Evolutionary conservation across 2,888 invertebrate genomes (phyloP), one percentile per base, ranked within the genome.

Genomic region (Leptinotarsa haldemani): DNA sequence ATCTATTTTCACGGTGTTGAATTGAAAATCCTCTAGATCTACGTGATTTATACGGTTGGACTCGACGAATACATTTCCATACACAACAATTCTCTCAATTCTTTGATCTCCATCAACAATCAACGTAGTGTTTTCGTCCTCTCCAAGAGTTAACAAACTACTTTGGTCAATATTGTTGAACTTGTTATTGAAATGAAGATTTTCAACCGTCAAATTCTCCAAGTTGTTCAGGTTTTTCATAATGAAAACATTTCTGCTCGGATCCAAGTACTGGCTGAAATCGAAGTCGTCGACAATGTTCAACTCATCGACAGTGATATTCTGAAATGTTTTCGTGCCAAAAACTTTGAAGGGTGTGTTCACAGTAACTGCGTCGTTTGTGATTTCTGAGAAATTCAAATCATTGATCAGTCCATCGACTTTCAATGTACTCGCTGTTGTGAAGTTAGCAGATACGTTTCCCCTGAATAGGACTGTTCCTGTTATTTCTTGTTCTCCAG

Each of bases 131-230:
- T 79, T 81, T 25, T 81, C 84, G 66, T 88, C 83, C 2, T 89
- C 78, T 88, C 88, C 88, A 74, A 84, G 84, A 12, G 81, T 78
- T 3, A 88, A 87, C 78, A 90, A 89, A 22, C 87, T 82, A 0
- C 81, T 71, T 1, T 84, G 83, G 0, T 82, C 77, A 52, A 90
- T 85, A 20, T 86, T 88, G 79, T 90, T 89, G 4, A 90, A 82
- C 20, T 82, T 40, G 15, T 63, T n/a, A 15, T 58, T 16, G 16
- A 64, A 56, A 18, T 58, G 25, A 3, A 72, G 12, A 40, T 50
- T 66, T 22, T 70, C 61, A 2, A 71, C 18, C 0, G 40, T 30
- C 40, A 74, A 52, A 65, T 71, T 71, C 1, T 63, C 52, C 40
- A 68, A 47, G 20, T 40, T 20, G 3, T 56, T 56, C 58, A 69